A percentile compares a stretch with the other conserved stretches of the same genome.
These are phyloP conservation scores for Denticeps clupeoides DNA, from an alignment of 2,797 vertebrate species.

Conservation along the genomic window DNA sequence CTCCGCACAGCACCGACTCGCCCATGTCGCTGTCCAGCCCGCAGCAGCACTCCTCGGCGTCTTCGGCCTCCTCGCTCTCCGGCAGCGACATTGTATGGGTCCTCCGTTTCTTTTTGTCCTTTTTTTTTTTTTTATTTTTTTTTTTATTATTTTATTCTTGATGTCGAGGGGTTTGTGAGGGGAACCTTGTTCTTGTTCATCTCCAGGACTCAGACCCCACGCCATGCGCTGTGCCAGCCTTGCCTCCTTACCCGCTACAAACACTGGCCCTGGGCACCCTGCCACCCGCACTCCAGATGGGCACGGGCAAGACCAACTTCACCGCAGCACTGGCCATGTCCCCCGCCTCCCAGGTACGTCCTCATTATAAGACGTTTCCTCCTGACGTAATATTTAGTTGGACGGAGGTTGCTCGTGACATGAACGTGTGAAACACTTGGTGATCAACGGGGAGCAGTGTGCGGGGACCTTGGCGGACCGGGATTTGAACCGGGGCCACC, in stretches of 20 bases:
- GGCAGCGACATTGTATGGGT: constrained; percentile 86
- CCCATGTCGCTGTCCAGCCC: constrained; percentile 77
- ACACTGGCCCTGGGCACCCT: constrained; percentile 64
- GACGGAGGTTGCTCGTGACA: too few species aligned
- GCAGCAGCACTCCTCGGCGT: constrained; percentile 82
- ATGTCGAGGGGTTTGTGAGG: too few species aligned
- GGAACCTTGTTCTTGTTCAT: background rate
- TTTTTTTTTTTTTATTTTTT: background rate
- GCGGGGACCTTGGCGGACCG: too few species aligned
- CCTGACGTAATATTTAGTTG: too few species aligned
- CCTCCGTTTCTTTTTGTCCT: background rate
- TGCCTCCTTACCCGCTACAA: constrained; percentile 73
- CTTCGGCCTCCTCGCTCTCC: constrained; percentile 85
- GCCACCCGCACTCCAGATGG: constrained; percentile 65
- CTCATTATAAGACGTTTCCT: too few species aligned
- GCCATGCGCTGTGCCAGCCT: constrained; percentile 61
- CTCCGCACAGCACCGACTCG: constrained; percentile 70
- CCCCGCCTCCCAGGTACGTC: constrained; percentile 73
- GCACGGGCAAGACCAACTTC: constrained; percentile 61
- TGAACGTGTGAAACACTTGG: too few species aligned
- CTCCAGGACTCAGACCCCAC: constrained; percentile 86
- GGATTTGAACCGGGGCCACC: too few species aligned
- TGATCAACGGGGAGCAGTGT: too few species aligned
- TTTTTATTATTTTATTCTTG: background rate
- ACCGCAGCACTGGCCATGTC: constrained; percentile 66